A percentile compares a stretch with the other conserved stretches of the same genome.
phyloP scores from a whole-genome alignment of 2,888 invertebrate species.

The Monoplex corrugatus region DNA sequence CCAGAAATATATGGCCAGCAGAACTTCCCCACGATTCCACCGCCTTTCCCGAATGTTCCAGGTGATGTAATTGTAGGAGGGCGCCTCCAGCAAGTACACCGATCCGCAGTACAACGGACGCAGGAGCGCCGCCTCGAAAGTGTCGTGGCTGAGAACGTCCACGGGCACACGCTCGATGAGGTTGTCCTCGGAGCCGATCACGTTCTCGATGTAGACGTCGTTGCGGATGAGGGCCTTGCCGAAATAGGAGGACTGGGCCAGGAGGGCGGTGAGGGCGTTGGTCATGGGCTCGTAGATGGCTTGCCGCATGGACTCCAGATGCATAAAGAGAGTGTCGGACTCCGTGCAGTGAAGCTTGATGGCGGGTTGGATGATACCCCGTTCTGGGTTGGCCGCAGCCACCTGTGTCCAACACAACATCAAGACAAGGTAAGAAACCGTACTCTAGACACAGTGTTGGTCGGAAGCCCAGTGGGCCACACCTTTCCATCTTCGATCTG shows the following conservation, averaged over 20 bases:
- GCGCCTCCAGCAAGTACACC: slow-evolving; percentile 70
- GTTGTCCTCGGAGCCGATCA: slow-evolving; percentile 70
- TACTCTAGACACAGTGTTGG: no score
- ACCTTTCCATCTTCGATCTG: no score
- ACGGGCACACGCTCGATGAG: slow-evolving; percentile 74
- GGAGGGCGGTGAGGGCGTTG: slow-evolving; percentile 70
- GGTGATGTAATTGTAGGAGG: slow-evolving; percentile 73
- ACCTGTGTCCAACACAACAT: slow-evolving; percentile 52
- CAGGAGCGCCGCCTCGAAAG: slow-evolving; percentile 75
- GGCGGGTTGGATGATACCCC: slow-evolving; percentile 75
- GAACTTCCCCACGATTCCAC: slow-evolving; percentile 75
- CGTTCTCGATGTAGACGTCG: slow-evolving; percentile 71
- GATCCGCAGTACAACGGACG: slow-evolving; percentile 72
- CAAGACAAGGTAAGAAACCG: no score
- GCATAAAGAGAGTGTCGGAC: slow-evolving; percentile 75
- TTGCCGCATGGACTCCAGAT: slow-evolving; percentile 73
- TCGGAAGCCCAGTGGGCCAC: no score
- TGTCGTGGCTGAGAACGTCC: slow-evolving; percentile 77
- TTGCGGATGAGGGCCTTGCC: slow-evolving; percentile 77
- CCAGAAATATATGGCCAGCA: slow-evolving; percentile 76
- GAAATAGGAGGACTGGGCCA: slow-evolving; percentile 74
- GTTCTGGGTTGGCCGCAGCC: slow-evolving; percentile 74
- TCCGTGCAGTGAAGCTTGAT: slow-evolving; percentile 69
- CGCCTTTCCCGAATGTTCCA: slow-evolving; percentile 75
- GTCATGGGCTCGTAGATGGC: slow-evolving; percentile 74